Conservation (phyloP, 2,797 vertebrate genomes). For the Coendou prehensilis region DNA sequence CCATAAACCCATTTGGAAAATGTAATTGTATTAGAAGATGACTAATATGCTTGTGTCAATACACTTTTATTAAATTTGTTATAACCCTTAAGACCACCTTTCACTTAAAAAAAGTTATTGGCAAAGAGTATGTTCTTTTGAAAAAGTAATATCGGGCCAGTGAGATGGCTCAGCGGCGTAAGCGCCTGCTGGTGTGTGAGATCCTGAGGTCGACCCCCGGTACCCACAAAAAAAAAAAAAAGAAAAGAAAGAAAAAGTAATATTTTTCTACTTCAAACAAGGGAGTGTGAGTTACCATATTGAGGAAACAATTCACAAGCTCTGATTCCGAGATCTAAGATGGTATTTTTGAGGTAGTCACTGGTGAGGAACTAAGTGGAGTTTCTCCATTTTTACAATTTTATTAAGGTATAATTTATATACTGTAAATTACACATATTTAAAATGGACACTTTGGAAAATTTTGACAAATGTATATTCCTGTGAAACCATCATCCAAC, state of each 20-base stretch:
- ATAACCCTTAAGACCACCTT: background rate
- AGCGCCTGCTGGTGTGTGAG: too few relatives aligned
- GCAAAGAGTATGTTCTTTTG: background rate
- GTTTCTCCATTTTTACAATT: background rate
- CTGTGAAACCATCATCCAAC: background rate
- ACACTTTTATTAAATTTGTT: constrained; percentile 14
- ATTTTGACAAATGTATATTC: background rate
- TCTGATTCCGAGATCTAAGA: background rate
- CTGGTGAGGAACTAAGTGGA: background rate
- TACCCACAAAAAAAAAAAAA: too few relatives aligned
- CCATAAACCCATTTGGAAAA: background rate
- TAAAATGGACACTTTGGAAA: background rate
- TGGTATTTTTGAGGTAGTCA: background rate
- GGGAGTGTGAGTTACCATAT: background rate
- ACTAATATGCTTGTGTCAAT: background rate
- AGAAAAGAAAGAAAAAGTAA: background rate
- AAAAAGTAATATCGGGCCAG: background rate
- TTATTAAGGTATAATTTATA: background rate
- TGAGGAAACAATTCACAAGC: background rate
- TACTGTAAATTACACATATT: background rate
- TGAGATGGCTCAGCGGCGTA: too few relatives aligned
- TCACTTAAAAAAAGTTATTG: background rate
- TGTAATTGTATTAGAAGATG: background rate
- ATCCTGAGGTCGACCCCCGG: too few relatives aligned
- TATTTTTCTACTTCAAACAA: background rate